Base-by-base conservation (phyloP, 2,113 vertebrate species). In the Alouatta palliata region DNA sequence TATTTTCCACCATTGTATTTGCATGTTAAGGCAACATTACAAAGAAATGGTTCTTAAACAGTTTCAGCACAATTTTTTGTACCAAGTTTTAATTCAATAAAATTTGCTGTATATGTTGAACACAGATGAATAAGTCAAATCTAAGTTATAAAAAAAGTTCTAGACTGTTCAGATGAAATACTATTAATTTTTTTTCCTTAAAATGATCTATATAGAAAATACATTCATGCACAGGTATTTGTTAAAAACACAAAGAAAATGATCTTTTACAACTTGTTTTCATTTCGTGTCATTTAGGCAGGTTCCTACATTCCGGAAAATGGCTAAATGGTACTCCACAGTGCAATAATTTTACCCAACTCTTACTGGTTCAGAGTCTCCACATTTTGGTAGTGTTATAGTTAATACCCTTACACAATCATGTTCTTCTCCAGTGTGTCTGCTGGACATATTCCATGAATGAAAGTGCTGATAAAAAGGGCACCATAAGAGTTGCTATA, bases 401-500 rank as follows among this genome's bases (percentile, higher is more conserved):
- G 35, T 58, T 43, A 30, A 58, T 32, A n/a, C 12, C 45, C 45
- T 12, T 32, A 49, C 43, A 40, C 12, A 23, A 35, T 35, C 64
- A 56, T 25, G 37, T 25, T 11, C 25, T 37, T 70, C 14, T 17
- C 47, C 19, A 54, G 49, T 49, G 49, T 49, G 25, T 52, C 19
- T 43, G 27, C 12, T 4, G 6, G 56, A 17, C 32, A 8, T 25
- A 23, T 30, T 19, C 43, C 64, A 13, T 0, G 2, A 40, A 20
- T 21, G 40, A 23, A 54, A 76, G 4, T 27, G n/a, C 43, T 43
- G 32, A 30, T 17, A 61, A 66, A 37, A 21, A 79, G 19, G 14
- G 11, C 3, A 32, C 70, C 17, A 3, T 32, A 20, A 30, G 10
- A 37, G n/a, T 20, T 80, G 61, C 30, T 56, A 30, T 49, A 43